These are phyloP conservation scores for Benitochromis conjunctus DNA, from an alignment of 2,113 vertebrate species.

Conservation along the genomic window DNA sequence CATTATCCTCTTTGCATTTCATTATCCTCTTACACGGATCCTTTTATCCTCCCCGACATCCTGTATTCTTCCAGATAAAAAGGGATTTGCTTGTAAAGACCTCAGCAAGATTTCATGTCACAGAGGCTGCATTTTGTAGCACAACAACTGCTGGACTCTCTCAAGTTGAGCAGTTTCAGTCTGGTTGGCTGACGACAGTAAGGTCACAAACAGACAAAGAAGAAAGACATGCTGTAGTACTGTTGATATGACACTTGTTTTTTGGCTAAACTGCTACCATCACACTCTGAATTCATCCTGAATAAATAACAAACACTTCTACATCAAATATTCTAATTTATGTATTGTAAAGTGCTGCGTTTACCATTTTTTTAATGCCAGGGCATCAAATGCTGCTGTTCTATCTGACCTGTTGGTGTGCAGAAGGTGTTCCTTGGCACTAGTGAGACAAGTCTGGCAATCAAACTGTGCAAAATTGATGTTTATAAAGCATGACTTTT, in stretches of 20 bases:
- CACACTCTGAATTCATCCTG: neutral
- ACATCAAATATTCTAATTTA: neutral
- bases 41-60: conserved; percentile 30
- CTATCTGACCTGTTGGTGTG: neutral
- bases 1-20: conserved; percentile 48
- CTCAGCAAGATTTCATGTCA: neutral
- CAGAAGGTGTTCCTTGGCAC: neutral
- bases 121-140: neutral
- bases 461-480: neutral
- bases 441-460: neutral
- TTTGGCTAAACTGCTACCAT: neutral
- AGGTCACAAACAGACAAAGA: neutral
- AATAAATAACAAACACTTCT: neutral
- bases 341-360: neutral
- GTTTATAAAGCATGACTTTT: neutral
- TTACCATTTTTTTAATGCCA: neutral
- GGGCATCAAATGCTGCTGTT: neutral
- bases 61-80: conserved; percentile 27
- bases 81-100: neutral
- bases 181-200: neutral
- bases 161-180: neutral
- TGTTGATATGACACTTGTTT: neutral
- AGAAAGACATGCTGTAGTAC: neutral
- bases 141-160: neutral
- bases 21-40: conserved; percentile 64